Evolutionary conservation across 2,888 invertebrate genomes (phyloP), one percentile per base, ranked within the genome.

Genomic region (Cryptocephalus primarius): DNA sequence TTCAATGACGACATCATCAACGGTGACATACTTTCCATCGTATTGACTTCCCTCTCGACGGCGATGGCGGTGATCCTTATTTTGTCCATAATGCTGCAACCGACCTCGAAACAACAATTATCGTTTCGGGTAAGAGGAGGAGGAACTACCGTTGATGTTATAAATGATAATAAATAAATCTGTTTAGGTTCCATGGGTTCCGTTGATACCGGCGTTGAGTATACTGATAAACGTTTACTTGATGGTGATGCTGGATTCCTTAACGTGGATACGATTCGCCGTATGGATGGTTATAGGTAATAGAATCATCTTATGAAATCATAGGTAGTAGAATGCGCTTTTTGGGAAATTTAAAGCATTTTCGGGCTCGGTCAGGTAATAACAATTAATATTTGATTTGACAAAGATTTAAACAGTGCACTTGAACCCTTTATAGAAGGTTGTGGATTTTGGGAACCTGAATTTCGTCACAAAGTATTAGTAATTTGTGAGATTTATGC

Each of bases 261-360:
- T 77, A 52, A 92, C 92, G 0, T 93, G 93, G 92, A 73, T 89
- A n/a, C 71, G 89, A 54, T 87, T 91, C 62, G 72, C 72, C 4
- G 72, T 88, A 32, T 93, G 92, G 92, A 80, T 91, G 73, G 64
- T 68, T 9, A 69, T 90, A 52, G 92, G 92, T 86, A 69, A 75
- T 6, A 6, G 22, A 22, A 22, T 22, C 22, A 22, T 22, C 3
- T 22, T 4, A 6, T 22, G 2, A 22, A 22, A 6, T 22, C 22
- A 22, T 22, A 2, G 6, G 22, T 22, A 22, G 22, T 22, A 22
- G 22, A 22, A 22, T 22, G 22, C 22, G 22, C 22, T 22, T 22
- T 22, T 22, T 22, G 22, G 22, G 22, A 6, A 22, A 22, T 22
- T 22, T 6, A 22, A 2, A 4, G 22, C 22, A 2, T 2, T 6